Base-by-base conservation (phyloP, 2,113 vertebrate species). In the Tragelaphus imberbis region DNA sequence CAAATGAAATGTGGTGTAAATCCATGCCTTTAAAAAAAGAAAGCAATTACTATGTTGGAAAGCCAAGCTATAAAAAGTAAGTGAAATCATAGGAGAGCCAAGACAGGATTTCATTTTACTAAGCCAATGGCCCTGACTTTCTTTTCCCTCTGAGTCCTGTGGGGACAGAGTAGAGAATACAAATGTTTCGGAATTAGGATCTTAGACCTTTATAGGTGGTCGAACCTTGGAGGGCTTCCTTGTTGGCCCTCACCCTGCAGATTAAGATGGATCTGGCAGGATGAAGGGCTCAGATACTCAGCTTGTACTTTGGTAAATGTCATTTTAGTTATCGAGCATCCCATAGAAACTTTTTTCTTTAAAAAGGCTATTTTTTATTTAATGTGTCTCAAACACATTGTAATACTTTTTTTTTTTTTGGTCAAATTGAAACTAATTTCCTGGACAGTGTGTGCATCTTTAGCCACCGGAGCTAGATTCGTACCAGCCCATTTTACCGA, bases 1-100 rank as follows among this genome's bases (percentile, higher is more conserved):
- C 97, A 98, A 98, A 98, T 98, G 98, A 98, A 98, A 98, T 98
- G 98, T 97, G 98, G 98, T 98, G 90, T 92, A 98, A 98, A 98
- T 98, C 97, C 96, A 87, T 4, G 75, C 93, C 97, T 98, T 97
- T 84, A 97, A 97, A 98, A 97, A 98, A 98, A 98, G 98, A 99
- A 98, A 98, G 98, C 97, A 98, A 95, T 98, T 98, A 91, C 98
- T 98, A 97, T 97, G 91, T 98, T 98, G 96, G 97, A 95, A 97
- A 98, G 88, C 96, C 91, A 91, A 92, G 96, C 97, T 99, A 98
- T 98, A 98, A 98, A 98, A 98, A 98, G 98, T 96, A 98, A 98
- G 98, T 99, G 98, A 98, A 98, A 98, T 94, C 98, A 84, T 97
- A 98, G 98, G 97, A 97, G 96, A 98, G 90, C 97, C 97, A 98